A percentile compares a stretch with the other conserved stretches of the same genome.
These are phyloP conservation scores for Tribolium madens DNA, from an alignment of 1,140 invertebrate species.

Conservation along the genomic window DNA sequence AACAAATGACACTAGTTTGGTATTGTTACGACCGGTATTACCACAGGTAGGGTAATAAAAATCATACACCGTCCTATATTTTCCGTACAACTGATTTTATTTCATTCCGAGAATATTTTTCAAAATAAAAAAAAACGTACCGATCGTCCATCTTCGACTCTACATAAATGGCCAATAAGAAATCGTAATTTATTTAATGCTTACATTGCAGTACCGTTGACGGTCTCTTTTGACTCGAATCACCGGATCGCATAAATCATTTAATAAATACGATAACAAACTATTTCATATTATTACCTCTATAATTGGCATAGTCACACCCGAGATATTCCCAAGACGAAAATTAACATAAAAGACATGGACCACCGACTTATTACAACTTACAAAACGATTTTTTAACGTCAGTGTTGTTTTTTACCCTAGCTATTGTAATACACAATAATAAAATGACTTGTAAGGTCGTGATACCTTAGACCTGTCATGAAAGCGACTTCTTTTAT, in stretches of 20 bases:
- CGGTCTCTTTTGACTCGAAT: not conserved
- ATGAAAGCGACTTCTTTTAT: constrained; percentile 2
- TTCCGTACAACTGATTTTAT: constrained; percentile 5
- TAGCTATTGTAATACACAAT: not conserved
- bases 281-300: not conserved
- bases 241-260: constrained; percentile 16
- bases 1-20: constrained; percentile 12
- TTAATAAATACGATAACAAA: not conserved
- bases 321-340: not conserved
- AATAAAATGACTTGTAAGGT: constrained; percentile 25
- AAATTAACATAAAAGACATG: not conserved
- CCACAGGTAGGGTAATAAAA: constrained; percentile 12
- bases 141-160: not conserved
- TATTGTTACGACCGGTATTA: constrained; percentile 12
- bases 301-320: constrained; percentile 19
- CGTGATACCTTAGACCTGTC: not conserved
- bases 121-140: not conserved
- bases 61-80: constrained; percentile 14
- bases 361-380: not conserved
- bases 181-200: constrained; percentile 16
- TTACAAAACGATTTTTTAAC: constrained; percentile 6
- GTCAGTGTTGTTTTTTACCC: not conserved
- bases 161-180: constrained; percentile 11
- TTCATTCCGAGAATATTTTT: constrained; percentile 1
- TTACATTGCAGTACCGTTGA: constrained; percentile 7